Evolutionary conservation across 1,140 invertebrate genomes (phyloP).

Genomic region (Zaprionus vittiger): DNA sequence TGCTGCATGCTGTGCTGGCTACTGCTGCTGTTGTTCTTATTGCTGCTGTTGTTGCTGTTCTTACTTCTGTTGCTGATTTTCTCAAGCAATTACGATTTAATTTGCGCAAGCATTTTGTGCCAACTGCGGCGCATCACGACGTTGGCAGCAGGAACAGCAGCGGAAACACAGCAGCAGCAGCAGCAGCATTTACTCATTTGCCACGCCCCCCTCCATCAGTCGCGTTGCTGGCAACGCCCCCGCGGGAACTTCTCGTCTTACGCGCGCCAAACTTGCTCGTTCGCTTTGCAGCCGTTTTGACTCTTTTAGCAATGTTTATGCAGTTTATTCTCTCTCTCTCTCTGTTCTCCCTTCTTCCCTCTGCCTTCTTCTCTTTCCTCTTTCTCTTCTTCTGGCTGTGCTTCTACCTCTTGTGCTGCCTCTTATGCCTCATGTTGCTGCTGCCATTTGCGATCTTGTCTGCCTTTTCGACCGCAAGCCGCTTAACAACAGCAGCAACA

Average conservation of each 20-base stretch:
- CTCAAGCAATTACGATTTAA: constrained; percentile 58
- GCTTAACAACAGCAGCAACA: constrained; percentile 29
- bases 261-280: constrained; percentile 1
- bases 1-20: too few relatives aligned
- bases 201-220: constrained; percentile 24
- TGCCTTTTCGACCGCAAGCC: constrained; percentile 40
- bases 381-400: background rate
- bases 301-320: constrained; percentile 23
- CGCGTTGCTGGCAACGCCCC: background rate
- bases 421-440: constrained; percentile 11
- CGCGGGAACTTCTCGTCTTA: constrained; percentile 43
- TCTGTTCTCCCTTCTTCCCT: background rate
- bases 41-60: background rate
- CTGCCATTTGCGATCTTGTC: constrained; percentile 43
- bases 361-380: background rate
- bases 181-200: constrained; percentile 12
- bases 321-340: background rate
- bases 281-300: constrained; percentile 3
- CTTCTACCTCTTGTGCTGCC: background rate
- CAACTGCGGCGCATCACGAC: constrained; percentile 42
- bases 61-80: constrained; percentile 30
- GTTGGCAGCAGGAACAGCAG: constrained; percentile 14
- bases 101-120: constrained; percentile 52
- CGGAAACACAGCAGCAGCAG: background rate
- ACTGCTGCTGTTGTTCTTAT: too few relatives aligned